A percentile compares a stretch with the other conserved stretches of the same genome.
Conservation (phyloP, 2,797 vertebrate genomes). For the Trichosurus vulpecula region DNA sequence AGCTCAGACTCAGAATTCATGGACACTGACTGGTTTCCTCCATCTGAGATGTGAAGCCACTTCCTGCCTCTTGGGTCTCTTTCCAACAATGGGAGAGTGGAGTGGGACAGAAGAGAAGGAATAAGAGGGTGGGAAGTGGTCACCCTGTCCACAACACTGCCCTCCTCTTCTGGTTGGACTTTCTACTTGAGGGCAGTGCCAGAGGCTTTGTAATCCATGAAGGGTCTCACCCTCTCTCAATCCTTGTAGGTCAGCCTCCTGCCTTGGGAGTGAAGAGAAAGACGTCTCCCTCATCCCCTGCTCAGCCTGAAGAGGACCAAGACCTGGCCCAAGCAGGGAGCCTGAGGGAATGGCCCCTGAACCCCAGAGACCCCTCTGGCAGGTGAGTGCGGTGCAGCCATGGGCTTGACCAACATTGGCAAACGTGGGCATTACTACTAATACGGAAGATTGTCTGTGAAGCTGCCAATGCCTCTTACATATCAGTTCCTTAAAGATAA, state of each 20-base stretch:
- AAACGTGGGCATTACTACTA: too few species aligned
- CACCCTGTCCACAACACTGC: background rate
- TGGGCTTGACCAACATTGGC: too few species aligned
- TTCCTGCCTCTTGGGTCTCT: background rate
- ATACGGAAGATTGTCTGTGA: background rate
- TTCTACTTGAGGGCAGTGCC: too few species aligned
- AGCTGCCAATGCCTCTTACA: background rate
- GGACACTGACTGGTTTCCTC: background rate
- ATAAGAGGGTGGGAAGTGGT: background rate
- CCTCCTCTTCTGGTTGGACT: background rate
- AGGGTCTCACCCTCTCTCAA: background rate
- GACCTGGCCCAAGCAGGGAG: too few species aligned
- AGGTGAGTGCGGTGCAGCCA: too few species aligned
- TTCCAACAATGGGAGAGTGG: background rate
- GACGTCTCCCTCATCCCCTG: too few species aligned
- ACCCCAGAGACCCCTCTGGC: background rate
- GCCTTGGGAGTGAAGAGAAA: background rate
- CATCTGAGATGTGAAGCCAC: background rate
- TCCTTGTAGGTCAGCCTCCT: background rate
- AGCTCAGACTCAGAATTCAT: background rate
- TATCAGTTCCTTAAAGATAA: background rate
- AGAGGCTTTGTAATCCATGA: background rate
- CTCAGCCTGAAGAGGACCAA: background rate
- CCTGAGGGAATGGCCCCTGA: background rate
- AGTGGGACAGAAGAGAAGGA: background rate